Conservation (phyloP, 2,888 invertebrate genomes). For the Esperia sulphurella region DNA sequence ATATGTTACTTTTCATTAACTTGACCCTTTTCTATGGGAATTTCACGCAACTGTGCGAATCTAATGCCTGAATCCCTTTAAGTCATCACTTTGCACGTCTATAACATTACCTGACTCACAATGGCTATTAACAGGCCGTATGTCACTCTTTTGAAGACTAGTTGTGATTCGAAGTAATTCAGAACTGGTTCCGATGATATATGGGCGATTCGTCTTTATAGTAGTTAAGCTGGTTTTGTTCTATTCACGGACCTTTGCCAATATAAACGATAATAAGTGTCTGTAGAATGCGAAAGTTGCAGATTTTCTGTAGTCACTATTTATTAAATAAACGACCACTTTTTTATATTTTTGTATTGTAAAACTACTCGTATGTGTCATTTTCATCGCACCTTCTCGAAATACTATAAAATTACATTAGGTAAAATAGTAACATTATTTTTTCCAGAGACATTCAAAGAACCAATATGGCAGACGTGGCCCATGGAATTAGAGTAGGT, state of each 20-base stretch:
- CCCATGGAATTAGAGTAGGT: no score
- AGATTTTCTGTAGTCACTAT: no score
- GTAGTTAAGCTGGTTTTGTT: background rate
- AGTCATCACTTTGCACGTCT: constrained; percentile 46
- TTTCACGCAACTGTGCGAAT: constrained; percentile 30
- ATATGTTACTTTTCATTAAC: constrained; percentile 8
- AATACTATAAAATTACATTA: no score
- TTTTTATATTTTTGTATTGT: no score
- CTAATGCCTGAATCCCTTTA: constrained; percentile 41
- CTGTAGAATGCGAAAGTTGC: no score
- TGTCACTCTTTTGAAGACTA: constrained; percentile 43
- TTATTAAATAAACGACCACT: no score
- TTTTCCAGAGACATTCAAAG: no score
- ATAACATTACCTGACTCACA: constrained; percentile 53
- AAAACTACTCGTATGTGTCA: no score
- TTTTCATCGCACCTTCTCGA: no score
- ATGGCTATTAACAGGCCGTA: constrained; percentile 67
- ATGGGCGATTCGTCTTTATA: constrained; percentile 17
- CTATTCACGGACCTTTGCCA: background rate
- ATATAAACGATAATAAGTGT: background rate
- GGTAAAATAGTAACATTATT: no score
- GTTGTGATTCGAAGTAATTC: constrained; percentile 35
- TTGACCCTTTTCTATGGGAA: constrained; percentile 15
- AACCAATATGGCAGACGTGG: no score
- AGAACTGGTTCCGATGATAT: constrained; percentile 43